Evolutionary conservation across 2,113 vertebrate species (phyloP).

Genomic region (Salvelinus fontinalis): DNA sequence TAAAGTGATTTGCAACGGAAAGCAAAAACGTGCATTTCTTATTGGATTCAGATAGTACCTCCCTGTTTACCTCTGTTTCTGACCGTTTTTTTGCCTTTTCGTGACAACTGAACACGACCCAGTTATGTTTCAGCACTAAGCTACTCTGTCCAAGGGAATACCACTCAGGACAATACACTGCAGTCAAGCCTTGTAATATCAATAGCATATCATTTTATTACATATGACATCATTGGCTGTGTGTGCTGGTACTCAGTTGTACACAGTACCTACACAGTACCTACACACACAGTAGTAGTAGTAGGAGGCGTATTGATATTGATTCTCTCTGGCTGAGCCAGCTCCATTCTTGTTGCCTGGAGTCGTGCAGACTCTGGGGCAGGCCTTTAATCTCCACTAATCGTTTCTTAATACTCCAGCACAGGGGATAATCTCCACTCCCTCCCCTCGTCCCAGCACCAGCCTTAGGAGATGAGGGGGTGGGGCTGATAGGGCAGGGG

Average conservation of each 20-base stretch:
- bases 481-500: too few relatives aligned
- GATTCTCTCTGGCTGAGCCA: constrained; percentile 51
- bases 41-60: too few relatives aligned
- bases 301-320: constrained; percentile 42
- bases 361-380: constrained; percentile 62
- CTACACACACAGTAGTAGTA: not conserved
- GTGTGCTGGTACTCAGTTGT: constrained; percentile 34
- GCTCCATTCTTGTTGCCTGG: constrained; percentile 66
- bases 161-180: too few relatives aligned
- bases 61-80: too few relatives aligned
- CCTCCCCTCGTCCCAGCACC: not conserved
- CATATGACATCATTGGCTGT: not conserved
- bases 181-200: too few relatives aligned
- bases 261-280: constrained; percentile 9
- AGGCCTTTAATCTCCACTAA: constrained; percentile 82
- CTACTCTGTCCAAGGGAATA: too few relatives aligned
- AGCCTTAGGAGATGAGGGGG: not conserved
- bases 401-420: constrained; percentile 76
- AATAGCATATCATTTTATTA: too few relatives aligned
- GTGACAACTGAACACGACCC: too few relatives aligned
- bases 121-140: too few relatives aligned
- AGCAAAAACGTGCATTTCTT: too few relatives aligned
- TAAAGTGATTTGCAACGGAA: too few relatives aligned
- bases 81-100: too few relatives aligned
- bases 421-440: constrained; percentile 30